Evolutionary conservation across 1,140 invertebrate species (phyloP).

Genomic region (Ceratoteleas bidentatus): DNA sequence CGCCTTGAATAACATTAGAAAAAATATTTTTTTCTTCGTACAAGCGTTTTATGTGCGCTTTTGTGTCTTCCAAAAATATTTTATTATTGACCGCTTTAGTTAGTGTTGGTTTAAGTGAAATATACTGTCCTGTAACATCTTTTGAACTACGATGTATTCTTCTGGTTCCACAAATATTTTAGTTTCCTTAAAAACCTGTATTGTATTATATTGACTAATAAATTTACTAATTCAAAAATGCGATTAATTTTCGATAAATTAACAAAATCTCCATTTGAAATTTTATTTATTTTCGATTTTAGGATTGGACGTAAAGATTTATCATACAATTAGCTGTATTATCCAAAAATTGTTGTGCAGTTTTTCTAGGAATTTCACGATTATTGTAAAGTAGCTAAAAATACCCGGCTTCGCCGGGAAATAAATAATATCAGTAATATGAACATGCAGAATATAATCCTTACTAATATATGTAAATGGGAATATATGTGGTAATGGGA

Average conservation of each 20-base stretch:
- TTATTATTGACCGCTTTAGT: constrained; percentile 13
- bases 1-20: constrained; percentile 27
- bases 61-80: constrained; percentile 9
- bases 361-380: neutral
- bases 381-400: too few species aligned
- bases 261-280: too few species aligned
- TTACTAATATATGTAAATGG: too few species aligned
- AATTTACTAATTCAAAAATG: constrained; percentile 12
- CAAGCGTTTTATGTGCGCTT: constrained; percentile 9
- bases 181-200: neutral
- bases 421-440: too few species aligned
- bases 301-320: constrained; percentile 15
- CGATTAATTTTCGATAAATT: neutral
- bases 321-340: constrained; percentile 1
- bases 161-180: neutral
- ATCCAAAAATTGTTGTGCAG: constrained; percentile 1
- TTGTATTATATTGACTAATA: constrained; percentile 12
- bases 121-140: constrained; percentile 25
- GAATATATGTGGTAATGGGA: too few species aligned
- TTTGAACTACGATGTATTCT: constrained; percentile 19
- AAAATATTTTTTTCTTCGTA: constrained; percentile 1
- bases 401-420: too few species aligned
- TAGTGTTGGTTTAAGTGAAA: constrained; percentile 25
- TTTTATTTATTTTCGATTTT: constrained; percentile 13
- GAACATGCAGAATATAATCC: too few species aligned